phyloP scores from a whole-genome alignment of 2,888 invertebrate genomes.

The Drosophila mercatorum region DNA sequence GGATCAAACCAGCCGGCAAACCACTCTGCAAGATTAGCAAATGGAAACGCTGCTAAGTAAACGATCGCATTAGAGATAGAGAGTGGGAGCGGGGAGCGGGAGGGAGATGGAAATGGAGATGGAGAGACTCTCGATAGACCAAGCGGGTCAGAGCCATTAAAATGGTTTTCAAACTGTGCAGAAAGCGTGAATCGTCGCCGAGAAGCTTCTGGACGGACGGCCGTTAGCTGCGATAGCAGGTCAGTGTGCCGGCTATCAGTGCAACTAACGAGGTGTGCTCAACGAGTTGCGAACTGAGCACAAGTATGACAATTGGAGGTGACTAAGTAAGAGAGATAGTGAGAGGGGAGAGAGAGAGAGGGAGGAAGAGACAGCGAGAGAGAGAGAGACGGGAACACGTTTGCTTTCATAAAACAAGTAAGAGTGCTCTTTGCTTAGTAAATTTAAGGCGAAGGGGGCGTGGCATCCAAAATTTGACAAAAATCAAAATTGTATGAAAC shows the following conservation, averaged over 20 bases:
- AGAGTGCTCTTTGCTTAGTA: too few relatives aligned
- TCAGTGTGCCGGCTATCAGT: constrained; percentile 36
- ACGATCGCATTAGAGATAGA: background rate
- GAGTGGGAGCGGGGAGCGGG: background rate
- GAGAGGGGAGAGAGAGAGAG: too few relatives aligned
- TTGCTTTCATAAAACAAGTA: too few relatives aligned
- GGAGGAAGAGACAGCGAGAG: too few relatives aligned
- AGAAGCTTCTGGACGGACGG: constrained; percentile 9
- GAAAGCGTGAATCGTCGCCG: constrained; percentile 44
- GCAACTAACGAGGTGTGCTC: background rate
- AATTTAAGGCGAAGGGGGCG: too few relatives aligned
- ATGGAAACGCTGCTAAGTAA: background rate
- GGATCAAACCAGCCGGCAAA: constrained; percentile 86
- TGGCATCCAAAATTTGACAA: too few relatives aligned
- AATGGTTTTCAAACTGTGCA: constrained; percentile 31
- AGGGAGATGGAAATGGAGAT: background rate
- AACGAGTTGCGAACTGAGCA: background rate
- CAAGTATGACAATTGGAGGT: background rate
- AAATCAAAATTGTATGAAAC: too few relatives aligned
- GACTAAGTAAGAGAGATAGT: background rate
- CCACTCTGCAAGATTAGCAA: constrained; percentile 82
- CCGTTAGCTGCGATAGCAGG: constrained; percentile 37
- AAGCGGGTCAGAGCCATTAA: constrained; percentile 14
- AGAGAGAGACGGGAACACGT: too few relatives aligned
- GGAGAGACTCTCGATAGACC: background rate